phyloP scores from a whole-genome alignment of 2,888 invertebrate species.

The Lithophane leautieri region DNA sequence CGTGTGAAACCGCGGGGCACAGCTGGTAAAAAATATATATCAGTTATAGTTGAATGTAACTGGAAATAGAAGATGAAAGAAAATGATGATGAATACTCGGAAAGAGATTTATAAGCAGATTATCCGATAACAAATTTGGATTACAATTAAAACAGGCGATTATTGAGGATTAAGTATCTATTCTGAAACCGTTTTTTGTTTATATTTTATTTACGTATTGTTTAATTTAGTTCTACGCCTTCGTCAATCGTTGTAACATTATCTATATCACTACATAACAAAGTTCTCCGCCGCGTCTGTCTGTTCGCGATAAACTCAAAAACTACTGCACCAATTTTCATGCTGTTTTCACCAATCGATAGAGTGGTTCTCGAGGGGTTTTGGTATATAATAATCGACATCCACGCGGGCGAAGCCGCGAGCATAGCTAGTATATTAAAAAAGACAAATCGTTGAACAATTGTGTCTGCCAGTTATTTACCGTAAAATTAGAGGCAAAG shows the following conservation, averaged over 20 bases:
- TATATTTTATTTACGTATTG: neutral
- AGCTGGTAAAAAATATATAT: too few relatives aligned
- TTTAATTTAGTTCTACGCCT: neutral
- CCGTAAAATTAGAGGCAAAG: conserved; percentile 66
- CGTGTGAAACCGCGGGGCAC: too few relatives aligned
- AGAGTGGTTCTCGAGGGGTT: too few relatives aligned
- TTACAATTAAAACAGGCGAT: neutral
- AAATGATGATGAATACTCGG: neutral
- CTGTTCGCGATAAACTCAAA: too few relatives aligned
- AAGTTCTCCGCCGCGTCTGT: too few relatives aligned
- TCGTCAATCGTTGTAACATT: conserved; percentile 15
- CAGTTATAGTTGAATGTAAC: neutral
- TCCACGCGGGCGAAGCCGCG: too few relatives aligned
- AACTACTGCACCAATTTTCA: too few relatives aligned
- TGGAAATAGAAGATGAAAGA: neutral
- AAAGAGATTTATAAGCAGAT: neutral
- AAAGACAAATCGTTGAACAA: conserved; percentile 37
- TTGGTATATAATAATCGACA: too few relatives aligned
- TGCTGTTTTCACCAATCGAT: too few relatives aligned
- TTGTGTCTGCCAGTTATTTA: conserved; percentile 63
- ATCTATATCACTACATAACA: too few relatives aligned
- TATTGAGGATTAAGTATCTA: neutral
- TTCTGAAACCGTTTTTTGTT: neutral
- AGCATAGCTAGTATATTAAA: too few relatives aligned
- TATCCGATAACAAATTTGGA: neutral